These are phyloP conservation scores for Pissodes strobi DNA, from an alignment of 1,140 invertebrate genomes.

Conservation along the genomic window DNA sequence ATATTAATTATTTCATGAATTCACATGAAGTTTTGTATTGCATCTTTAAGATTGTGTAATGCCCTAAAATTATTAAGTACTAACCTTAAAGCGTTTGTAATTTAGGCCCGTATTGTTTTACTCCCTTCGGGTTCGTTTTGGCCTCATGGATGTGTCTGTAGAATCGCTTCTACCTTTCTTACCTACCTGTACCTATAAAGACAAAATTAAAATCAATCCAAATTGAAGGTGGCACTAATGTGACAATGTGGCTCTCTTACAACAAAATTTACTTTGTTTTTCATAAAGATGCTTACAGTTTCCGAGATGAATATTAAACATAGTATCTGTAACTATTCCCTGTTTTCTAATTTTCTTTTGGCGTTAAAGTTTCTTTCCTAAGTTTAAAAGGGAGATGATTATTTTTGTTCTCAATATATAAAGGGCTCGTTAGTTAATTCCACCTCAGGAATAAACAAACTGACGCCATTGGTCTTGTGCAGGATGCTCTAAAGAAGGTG, in stretches of 20 bases:
- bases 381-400: too few species aligned
- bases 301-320: background rate
- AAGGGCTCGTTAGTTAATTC: too few species aligned
- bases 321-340: background rate
- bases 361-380: too few species aligned
- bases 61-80: conserved; percentile 31
- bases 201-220: background rate
- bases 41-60: conserved; percentile 2
- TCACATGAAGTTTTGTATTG: conserved; percentile 13
- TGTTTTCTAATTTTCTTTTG: background rate
- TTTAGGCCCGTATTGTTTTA: conserved; percentile 45
- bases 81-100: conserved; percentile 11
- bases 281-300: too few species aligned
- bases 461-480: too few species aligned
- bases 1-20: too few species aligned
- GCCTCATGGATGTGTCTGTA: conserved; percentile 58
- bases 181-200: conserved; percentile 66
- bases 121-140: conserved; percentile 63
- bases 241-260: too few species aligned
- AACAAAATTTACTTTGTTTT: too few species aligned
- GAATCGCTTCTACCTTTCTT: conserved; percentile 60
- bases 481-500: too few species aligned
- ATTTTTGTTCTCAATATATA: too few species aligned
- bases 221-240: background rate
- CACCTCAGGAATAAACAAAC: too few species aligned